Conservation (phyloP, 2,888 invertebrate genomes). For the Rhingia rostrata region DNA sequence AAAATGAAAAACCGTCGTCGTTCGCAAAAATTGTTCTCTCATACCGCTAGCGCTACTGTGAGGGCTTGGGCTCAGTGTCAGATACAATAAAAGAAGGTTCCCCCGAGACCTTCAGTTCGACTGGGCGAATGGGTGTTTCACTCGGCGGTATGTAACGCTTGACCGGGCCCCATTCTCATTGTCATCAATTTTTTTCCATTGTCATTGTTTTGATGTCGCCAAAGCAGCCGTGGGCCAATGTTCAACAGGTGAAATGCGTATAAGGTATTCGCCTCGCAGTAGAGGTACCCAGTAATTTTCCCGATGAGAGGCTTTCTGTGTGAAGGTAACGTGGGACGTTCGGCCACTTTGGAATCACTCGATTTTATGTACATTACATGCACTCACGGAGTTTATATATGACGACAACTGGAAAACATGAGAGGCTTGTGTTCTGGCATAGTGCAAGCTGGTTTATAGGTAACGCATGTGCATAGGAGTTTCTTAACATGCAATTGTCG, state of each 20-base stretch:
- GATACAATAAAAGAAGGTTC: conserved; percentile 32
- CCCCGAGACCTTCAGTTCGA: conserved; percentile 34
- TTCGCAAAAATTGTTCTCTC: conserved; percentile 7
- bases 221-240: conserved; percentile 34
- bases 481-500: conserved; percentile 26
- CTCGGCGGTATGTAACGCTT: conserved; percentile 37
- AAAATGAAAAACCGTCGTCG: conserved; percentile 2
- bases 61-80: background rate
- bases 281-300: conserved; percentile 78
- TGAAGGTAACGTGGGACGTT: conserved; percentile 79
- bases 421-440: background rate
- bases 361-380: conserved; percentile 17
- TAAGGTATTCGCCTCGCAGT: conserved; percentile 25
- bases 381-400: background rate
- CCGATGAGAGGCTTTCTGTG: conserved; percentile 81
- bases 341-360: conserved; percentile 45
- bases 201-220: conserved; percentile 54
- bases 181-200: conserved; percentile 55
- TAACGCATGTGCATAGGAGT: conserved; percentile 5
- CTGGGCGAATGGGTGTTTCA: conserved; percentile 32
- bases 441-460: conserved; percentile 26
- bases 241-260: conserved; percentile 59
- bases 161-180: conserved; percentile 59
- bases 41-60: background rate
- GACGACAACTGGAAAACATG: background rate